phyloP scores from a whole-genome alignment of 2,797 vertebrate species.

The Rallus crepitans region DNA sequence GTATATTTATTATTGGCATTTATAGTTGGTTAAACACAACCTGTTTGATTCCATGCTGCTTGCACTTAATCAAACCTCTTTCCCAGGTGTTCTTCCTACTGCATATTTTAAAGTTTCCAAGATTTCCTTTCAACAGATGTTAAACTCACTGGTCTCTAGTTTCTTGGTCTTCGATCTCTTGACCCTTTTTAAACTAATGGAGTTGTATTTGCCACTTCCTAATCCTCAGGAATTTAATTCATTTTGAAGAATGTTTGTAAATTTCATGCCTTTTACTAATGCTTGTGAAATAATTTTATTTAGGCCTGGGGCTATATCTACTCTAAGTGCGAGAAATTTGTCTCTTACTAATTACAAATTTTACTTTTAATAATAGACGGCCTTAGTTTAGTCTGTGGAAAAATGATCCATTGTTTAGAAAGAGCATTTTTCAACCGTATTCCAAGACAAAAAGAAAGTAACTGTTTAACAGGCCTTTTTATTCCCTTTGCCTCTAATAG shows the following conservation, averaged over 20 bases:
- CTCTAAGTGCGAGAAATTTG: background rate
- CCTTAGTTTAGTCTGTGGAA: background rate
- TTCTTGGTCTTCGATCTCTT: slow-evolving; percentile 73
- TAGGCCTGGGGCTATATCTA: background rate
- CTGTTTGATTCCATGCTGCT: slow-evolving; percentile 56
- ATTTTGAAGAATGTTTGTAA: slow-evolving; percentile 54
- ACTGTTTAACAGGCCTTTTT: background rate
- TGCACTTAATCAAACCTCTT: slow-evolving; percentile 64
- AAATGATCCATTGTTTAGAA: background rate
- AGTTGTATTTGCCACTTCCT: slow-evolving; percentile 79
- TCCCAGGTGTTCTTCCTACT: slow-evolving; percentile 75
- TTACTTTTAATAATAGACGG: background rate
- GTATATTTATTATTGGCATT: slow-evolving; percentile 34
- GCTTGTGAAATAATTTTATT: slow-evolving; percentile 7
- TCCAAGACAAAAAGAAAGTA: background rate
- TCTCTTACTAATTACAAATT: background rate
- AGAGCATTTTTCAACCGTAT: background rate
- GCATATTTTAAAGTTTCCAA: slow-evolving; percentile 69
- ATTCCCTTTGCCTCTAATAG: background rate
- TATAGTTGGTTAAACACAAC: slow-evolving; percentile 67
- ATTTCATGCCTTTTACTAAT: slow-evolving; percentile 47
- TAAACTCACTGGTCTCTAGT: slow-evolving; percentile 57
- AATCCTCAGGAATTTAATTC: slow-evolving; percentile 72
- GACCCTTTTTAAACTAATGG: slow-evolving; percentile 73
- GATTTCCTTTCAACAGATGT: slow-evolving; percentile 64